Evolutionary conservation across 2,113 vertebrate genomes (phyloP).

Genomic region (Macaca mulatta): DNA sequence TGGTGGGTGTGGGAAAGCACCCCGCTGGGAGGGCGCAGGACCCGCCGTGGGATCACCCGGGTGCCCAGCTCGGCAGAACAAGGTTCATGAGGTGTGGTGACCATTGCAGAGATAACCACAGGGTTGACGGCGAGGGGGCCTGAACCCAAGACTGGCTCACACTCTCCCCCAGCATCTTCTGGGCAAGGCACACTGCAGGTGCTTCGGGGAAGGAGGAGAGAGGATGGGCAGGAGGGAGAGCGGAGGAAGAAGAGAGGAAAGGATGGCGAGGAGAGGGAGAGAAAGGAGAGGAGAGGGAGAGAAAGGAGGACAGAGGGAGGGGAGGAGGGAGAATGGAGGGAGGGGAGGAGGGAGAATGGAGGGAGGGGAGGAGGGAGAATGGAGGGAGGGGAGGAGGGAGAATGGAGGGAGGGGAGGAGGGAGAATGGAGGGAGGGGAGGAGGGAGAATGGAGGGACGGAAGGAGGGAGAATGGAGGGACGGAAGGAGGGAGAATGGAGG

Average conservation of each 20-base stretch:
- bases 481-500: too few relatives aligned
- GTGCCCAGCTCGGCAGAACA: neutral
- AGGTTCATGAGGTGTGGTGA: neutral
- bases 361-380: too few relatives aligned
- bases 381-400: neutral
- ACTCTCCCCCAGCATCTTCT: too few relatives aligned
- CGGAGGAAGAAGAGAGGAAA: too few relatives aligned
- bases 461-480: too few relatives aligned
- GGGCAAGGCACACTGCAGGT: neutral
- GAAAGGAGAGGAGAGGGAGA: too few relatives aligned
- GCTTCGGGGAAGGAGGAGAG: neutral
- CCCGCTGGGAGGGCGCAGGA: too few relatives aligned
- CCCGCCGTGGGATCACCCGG: rapidly evolving
- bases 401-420: too few relatives aligned
- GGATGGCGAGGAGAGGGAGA: neutral
- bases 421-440: too few relatives aligned
- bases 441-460: too few relatives aligned
- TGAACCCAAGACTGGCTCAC: neutral
- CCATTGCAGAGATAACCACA: neutral
- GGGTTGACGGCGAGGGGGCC: neutral
- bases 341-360: too few relatives aligned
- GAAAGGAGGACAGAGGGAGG: too few relatives aligned
- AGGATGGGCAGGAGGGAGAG: neutral
- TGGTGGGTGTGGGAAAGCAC: neutral
- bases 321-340: neutral